phyloP scores from a whole-genome alignment of 2,888 invertebrate genomes.

The Andrena haemorrhoa region DNA sequence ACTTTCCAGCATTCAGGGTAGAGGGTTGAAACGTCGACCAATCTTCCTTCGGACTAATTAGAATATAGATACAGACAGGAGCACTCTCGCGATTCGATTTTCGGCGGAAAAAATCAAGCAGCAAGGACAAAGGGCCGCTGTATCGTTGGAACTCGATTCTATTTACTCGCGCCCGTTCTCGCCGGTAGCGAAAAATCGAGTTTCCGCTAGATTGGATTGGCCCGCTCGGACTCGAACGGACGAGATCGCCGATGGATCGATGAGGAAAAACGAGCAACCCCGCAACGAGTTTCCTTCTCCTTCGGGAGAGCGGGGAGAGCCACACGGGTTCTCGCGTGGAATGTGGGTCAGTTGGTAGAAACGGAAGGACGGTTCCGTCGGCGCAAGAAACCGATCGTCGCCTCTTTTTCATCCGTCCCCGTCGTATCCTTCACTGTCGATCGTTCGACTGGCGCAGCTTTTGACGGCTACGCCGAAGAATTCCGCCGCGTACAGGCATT shows the following conservation, averaged over 20 bases:
- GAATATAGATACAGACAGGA: too few species aligned
- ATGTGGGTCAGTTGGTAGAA: conserved; percentile 5
- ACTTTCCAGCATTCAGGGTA: too few species aligned
- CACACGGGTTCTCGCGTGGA: background rate
- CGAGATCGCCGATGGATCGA: conserved; percentile 7
- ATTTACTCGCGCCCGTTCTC: conserved; percentile 32
- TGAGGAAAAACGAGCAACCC: background rate
- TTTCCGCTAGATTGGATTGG: conserved; percentile 47
- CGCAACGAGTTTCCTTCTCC: background rate
- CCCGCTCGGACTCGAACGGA: conserved; percentile 24
- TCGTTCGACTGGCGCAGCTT: background rate
- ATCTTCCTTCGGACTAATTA: too few species aligned
- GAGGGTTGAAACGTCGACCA: too few species aligned
- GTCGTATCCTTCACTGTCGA: background rate
- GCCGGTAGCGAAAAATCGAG: conserved; percentile 33
- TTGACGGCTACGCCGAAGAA: conserved; percentile 4
- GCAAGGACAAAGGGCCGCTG: background rate
- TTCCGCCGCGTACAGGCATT: background rate
- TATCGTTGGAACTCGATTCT: background rate
- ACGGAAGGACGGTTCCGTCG: background rate
- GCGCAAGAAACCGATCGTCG: background rate
- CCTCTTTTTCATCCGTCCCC: background rate
- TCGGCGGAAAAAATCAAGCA: background rate
- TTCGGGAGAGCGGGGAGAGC: background rate
- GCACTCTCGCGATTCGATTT: too few species aligned